A percentile compares a stretch with the other conserved stretches of the same genome.
Evolutionary conservation across 2,113 vertebrate genomes (phyloP).

Genomic region (Rallus limicola): DNA sequence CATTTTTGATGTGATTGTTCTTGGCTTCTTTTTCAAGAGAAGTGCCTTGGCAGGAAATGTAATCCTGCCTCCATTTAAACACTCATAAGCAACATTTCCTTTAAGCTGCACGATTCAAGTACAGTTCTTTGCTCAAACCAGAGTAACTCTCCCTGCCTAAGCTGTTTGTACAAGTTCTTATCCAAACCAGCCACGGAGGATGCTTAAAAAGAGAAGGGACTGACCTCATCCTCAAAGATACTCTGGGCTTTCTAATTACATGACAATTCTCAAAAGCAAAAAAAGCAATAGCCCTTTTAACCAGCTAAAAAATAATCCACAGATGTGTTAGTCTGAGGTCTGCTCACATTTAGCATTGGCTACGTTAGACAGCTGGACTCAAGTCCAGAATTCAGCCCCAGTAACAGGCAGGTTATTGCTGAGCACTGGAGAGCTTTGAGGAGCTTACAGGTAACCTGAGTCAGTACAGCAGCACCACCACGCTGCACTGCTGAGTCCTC

Average conservation of each 20-base stretch:
- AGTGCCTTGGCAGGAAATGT: slow-evolving; percentile 5
- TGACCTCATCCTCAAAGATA: background rate
- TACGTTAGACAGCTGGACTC: background rate
- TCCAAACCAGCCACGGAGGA: background rate
- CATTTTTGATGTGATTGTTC: background rate
- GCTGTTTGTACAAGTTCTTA: background rate
- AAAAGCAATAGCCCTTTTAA: background rate
- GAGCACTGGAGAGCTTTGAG: background rate
- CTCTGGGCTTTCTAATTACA: background rate
- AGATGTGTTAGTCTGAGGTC: background rate
- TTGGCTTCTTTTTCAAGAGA: slow-evolving; percentile 3
- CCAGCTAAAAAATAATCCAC: background rate
- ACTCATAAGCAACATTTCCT: background rate
- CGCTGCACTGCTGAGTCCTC: background rate
- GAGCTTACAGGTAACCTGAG: background rate
- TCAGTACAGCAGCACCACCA: too few relatives aligned
- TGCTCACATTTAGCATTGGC: background rate
- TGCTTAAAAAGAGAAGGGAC: background rate
- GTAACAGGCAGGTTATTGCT: background rate
- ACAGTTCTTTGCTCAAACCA: background rate
- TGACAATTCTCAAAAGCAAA: background rate
- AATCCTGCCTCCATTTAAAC: slow-evolving; percentile 13
- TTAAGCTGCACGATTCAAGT: background rate
- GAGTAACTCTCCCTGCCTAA: too few relatives aligned
- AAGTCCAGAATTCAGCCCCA: background rate